Evolutionary conservation across 2,797 vertebrate species (phyloP).

Genomic region (Trachurus trachurus): DNA sequence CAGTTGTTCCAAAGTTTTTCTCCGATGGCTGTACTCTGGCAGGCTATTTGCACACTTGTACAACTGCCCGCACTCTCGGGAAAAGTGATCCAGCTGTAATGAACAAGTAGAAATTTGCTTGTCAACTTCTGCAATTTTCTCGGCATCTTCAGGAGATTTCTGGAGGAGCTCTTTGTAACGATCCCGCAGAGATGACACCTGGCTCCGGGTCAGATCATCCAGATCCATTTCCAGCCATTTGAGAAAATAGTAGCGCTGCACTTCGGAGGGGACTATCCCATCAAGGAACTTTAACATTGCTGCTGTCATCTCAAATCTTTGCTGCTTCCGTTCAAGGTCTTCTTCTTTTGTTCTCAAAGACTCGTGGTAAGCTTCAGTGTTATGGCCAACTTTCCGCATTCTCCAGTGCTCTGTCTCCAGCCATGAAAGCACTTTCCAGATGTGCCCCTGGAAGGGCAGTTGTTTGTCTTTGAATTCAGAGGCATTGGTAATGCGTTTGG

Average conservation of each 20-base stretch:
- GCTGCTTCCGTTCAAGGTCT: constrained; percentile 63
- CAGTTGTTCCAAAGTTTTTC: constrained; percentile 63
- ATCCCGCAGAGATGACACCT: constrained; percentile 55
- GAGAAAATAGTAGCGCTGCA: constrained; percentile 76
- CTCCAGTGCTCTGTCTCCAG: constrained; percentile 78
- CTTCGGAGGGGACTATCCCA: constrained; percentile 35
- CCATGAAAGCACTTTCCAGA: constrained; percentile 69
- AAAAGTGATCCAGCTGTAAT: constrained; percentile 50
- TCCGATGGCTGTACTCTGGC: constrained; percentile 30
- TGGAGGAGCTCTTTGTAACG: constrained; percentile 43
- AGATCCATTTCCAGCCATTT: constrained; percentile 81
- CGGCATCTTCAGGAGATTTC: not conserved
- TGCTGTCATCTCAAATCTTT: constrained; percentile 37
- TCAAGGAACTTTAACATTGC: constrained; percentile 70
- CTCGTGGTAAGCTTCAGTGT: constrained; percentile 48
- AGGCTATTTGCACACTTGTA: constrained; percentile 66
- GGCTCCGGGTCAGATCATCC: constrained; percentile 54
- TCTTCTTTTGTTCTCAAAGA: constrained; percentile 56
- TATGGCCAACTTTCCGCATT: constrained; percentile 47
- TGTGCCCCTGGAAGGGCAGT: constrained; percentile 75
- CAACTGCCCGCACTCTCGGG: constrained; percentile 64
- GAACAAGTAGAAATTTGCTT: constrained; percentile 60
- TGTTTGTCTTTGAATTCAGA: constrained; percentile 66
- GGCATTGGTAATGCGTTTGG: constrained; percentile 44
- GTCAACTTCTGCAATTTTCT: constrained; percentile 46